These are phyloP conservation scores for Eurystomus glaucurus DNA, from an alignment of 2,797 vertebrate species.

Conservation along the genomic window DNA sequence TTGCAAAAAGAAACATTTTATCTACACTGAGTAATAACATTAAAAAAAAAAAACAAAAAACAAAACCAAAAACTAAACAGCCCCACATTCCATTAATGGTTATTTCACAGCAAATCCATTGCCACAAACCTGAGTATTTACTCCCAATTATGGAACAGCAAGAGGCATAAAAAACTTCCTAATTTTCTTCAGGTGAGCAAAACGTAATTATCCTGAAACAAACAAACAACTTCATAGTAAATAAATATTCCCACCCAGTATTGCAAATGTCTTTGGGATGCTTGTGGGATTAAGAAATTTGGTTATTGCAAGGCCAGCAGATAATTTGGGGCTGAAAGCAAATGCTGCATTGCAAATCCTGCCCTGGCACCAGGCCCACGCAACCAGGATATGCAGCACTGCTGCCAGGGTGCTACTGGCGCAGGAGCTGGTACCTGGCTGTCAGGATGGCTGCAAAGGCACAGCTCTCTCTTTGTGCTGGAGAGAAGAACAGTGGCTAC, in stretches of 20 bases:
- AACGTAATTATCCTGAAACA: neutral
- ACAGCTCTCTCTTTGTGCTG: neutral
- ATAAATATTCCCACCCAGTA: neutral
- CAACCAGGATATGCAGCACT: fast-evolving
- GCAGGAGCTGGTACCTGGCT: neutral
- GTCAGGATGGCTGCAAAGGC: neutral
- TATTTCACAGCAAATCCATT: neutral
- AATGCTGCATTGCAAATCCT: neutral
- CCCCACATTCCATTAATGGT: neutral
- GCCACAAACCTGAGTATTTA: neutral
- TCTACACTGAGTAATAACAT: neutral
- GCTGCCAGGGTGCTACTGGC: neutral
- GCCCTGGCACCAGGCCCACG: neutral
- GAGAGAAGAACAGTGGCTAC: neutral
- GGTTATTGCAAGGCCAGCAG: neutral
- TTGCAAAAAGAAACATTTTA: neutral
- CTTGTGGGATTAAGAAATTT: neutral
- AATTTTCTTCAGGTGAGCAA: neutral
- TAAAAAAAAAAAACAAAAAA: no score
- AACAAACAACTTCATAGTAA: neutral
- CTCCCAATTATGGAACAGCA: neutral
- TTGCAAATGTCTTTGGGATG: neutral
- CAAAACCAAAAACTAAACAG: neutral
- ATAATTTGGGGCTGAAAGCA: neutral
- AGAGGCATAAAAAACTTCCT: neutral